Percentiles rank a stretch among this genome's conserved stretches.
These are phyloP conservation scores for Spisula solida DNA, from an alignment of 2,888 invertebrate species.

Conservation along the genomic window DNA sequence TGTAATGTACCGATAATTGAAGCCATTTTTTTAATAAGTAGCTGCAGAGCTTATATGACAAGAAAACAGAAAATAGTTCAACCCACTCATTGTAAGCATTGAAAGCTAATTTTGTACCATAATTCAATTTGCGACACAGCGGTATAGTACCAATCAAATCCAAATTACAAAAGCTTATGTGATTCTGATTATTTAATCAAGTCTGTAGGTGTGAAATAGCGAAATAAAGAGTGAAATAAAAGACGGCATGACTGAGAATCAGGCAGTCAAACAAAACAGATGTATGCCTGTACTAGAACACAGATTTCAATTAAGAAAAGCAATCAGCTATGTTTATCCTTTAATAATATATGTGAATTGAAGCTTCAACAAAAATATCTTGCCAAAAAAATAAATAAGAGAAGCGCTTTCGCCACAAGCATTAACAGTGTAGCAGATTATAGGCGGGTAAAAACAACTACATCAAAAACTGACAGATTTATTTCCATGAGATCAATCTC, in stretches of 20 bases:
- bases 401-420: conserved; percentile 23
- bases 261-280: conserved; percentile 36
- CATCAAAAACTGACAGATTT: conserved; percentile 20
- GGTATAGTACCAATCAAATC: conserved; percentile 12
- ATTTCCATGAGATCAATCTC: not conserved
- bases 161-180: conserved; percentile 4
- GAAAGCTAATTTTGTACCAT: not conserved
- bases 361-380: conserved; percentile 40
- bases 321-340: conserved; percentile 54
- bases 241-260: conserved; percentile 18
- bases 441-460: conserved; percentile 1
- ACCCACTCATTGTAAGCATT: conserved; percentile 17
- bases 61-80: not conserved
- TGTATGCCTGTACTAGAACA: conserved; percentile 34
- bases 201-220: conserved; percentile 27
- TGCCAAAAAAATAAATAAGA: conserved; percentile 15
- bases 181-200: conserved; percentile 21
- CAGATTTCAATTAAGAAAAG: conserved; percentile 50
- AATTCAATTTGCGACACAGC: conserved; percentile 19
- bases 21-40: not conserved
- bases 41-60: not conserved
- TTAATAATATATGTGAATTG: conserved; percentile 34
- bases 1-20: not conserved
- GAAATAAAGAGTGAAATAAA: conserved; percentile 22
- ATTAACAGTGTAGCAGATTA: conserved; percentile 22